phyloP scores from a whole-genome alignment of 2,797 vertebrate species.

The Denticeps clupeoides region DNA sequence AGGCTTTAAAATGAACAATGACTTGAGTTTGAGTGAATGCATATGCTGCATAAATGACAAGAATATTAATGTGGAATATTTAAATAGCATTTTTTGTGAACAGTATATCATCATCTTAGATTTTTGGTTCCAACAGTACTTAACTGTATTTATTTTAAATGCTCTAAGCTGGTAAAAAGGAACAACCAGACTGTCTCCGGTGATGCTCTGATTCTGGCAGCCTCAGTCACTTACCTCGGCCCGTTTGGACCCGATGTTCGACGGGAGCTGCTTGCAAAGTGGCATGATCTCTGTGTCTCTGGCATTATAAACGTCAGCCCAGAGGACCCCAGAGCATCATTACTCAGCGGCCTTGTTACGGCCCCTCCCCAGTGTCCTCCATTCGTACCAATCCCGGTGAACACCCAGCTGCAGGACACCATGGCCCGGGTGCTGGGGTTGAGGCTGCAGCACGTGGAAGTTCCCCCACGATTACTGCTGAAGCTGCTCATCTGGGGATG shows the following conservation, averaged over 20 bases:
- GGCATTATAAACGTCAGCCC: conserved; percentile 45
- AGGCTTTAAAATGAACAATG: no score
- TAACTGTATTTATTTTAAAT: no score
- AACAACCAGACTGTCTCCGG: conserved; percentile 36
- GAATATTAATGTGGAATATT: no score
- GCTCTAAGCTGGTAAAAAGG: conserved; percentile 39
- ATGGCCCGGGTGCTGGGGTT: conserved; percentile 43
- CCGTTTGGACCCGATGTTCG: conserved; percentile 55
- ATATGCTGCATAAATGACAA: no score
- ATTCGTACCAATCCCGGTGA: conserved; percentile 40
- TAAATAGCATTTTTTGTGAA: no score
- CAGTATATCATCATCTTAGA: no score
- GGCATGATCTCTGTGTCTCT: conserved; percentile 57
- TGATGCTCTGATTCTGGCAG: conserved; percentile 66
- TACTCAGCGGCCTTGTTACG: conserved; percentile 23
- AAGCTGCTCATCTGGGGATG: conserved; percentile 55
- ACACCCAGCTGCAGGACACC: conserved; percentile 36
- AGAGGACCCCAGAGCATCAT: conserved; percentile 42
- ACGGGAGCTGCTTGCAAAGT: conserved; percentile 62
- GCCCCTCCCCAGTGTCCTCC: conserved; percentile 4
- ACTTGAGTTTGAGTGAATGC: no score
- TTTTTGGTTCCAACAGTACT: no score
- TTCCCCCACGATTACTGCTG: conserved; percentile 36
- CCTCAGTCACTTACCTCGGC: conserved; percentile 62
- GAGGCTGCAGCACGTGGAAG: conserved; percentile 27